Evolutionary conservation across 2,113 vertebrate genomes (phyloP).

Genomic region (Oceanites oceanicus): DNA sequence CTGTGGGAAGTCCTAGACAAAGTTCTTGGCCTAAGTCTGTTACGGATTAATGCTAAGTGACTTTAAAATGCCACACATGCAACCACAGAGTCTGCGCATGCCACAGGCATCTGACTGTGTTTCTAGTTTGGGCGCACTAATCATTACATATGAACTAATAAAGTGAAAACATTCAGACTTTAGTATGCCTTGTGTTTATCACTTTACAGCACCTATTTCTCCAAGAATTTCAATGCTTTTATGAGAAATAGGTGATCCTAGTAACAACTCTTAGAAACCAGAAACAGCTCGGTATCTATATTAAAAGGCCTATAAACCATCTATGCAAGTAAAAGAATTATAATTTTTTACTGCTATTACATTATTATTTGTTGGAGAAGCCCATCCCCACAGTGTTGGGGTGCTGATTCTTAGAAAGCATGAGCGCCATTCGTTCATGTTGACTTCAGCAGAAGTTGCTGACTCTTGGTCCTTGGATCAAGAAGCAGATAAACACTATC

Average conservation of each 20-base stretch:
- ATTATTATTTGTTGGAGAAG: neutral
- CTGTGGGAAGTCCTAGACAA: neutral
- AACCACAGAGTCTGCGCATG: neutral
- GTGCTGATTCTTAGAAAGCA: neutral
- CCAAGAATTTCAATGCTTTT: neutral
- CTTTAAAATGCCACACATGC: neutral
- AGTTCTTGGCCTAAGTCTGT: neutral
- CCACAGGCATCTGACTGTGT: neutral
- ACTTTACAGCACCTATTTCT: neutral
- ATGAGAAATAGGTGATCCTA: neutral
- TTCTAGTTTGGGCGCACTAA: neutral
- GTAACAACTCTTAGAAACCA: neutral
- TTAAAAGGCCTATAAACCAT: neutral
- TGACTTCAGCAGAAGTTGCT: neutral
- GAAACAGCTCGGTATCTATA: neutral
- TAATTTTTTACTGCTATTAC: neutral
- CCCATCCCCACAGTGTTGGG: neutral
- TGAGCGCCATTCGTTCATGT: fast-evolving
- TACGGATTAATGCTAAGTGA: neutral
- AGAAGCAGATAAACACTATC: neutral
- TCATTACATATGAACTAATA: neutral
- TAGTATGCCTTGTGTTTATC: neutral
- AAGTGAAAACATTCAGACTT: neutral
- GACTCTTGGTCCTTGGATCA: neutral
- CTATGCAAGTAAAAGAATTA: neutral